Conservation (phyloP, 2,113 vertebrate species). For the Zapus hudsonius region DNA sequence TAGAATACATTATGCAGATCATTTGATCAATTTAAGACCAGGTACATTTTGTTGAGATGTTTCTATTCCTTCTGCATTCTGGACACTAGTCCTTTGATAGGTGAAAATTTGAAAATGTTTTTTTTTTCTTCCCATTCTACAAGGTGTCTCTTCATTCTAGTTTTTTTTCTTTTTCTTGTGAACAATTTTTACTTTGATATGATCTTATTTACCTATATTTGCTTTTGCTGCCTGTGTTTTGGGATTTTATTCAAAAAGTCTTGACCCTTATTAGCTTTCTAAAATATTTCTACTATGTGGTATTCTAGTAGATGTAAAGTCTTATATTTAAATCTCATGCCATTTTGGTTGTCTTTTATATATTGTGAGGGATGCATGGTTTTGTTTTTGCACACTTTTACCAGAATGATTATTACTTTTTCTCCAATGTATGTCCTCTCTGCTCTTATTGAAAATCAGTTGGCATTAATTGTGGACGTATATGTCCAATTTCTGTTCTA, state of each 20-base stretch:
- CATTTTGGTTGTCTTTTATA: background rate
- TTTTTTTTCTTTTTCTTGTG: too few relatives aligned
- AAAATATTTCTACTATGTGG: background rate
- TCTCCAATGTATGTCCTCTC: background rate
- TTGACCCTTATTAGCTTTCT: background rate
- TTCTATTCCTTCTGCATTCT: background rate
- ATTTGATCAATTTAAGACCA: background rate
- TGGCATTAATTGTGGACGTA: background rate
- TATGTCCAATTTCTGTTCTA: background rate
- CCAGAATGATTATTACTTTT: background rate
- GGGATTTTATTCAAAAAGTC: too few relatives aligned
- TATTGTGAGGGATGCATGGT: background rate
- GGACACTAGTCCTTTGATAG: background rate
- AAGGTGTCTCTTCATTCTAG: too few relatives aligned
- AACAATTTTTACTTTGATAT: background rate
- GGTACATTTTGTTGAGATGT: background rate
- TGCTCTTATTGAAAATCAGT: background rate
- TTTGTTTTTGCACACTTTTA: background rate
- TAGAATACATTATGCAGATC: background rate
- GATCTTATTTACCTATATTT: background rate
- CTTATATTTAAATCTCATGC: background rate
- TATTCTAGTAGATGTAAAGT: background rate
- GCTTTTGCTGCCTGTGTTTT: background rate
- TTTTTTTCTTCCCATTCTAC: too few relatives aligned
- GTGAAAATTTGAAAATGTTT: background rate